Percentiles rank a stretch among this genome's conserved stretches.
Conservation (phyloP, 2,113 vertebrate genomes). For the Seriola dumerili region DNA sequence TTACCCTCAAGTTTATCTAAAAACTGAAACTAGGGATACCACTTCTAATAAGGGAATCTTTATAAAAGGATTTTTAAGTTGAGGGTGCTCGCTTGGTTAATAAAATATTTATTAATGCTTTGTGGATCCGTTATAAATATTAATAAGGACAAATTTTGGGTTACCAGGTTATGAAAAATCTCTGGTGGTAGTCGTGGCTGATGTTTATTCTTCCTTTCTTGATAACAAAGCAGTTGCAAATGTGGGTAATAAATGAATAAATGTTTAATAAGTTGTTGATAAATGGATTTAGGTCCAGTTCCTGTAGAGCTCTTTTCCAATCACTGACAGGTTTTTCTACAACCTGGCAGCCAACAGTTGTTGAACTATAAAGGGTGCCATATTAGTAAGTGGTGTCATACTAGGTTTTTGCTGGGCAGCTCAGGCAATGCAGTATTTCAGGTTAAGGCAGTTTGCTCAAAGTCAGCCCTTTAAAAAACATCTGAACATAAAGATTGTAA, state of each 20-base stretch:
- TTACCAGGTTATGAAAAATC: not conserved
- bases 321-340: not conserved
- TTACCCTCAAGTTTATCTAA: not conserved
- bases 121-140: not conserved
- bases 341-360: conserved; percentile 6
- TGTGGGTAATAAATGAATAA: not conserved
- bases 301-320: not conserved
- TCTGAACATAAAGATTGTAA: conserved; percentile 22
- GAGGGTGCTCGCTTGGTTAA: not conserved
- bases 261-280: not conserved
- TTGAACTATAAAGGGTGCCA: not conserved
- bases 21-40: not conserved
- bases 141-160: not conserved
- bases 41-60: not conserved
- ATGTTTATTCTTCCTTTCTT: not conserved
- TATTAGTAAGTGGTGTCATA: not conserved
- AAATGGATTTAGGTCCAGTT: not conserved
- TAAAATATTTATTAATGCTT: not conserved
- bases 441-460: conserved; percentile 2
- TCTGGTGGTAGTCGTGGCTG: not conserved
- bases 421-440: not conserved
- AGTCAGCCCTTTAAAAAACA: conserved; percentile 13
- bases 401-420: not conserved
- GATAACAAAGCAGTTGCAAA: not conserved
- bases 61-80: too few species aligned